Base-by-base conservation (phyloP, 2,888 invertebrate species). In the Liopterus haemorrhoidalis region DNA sequence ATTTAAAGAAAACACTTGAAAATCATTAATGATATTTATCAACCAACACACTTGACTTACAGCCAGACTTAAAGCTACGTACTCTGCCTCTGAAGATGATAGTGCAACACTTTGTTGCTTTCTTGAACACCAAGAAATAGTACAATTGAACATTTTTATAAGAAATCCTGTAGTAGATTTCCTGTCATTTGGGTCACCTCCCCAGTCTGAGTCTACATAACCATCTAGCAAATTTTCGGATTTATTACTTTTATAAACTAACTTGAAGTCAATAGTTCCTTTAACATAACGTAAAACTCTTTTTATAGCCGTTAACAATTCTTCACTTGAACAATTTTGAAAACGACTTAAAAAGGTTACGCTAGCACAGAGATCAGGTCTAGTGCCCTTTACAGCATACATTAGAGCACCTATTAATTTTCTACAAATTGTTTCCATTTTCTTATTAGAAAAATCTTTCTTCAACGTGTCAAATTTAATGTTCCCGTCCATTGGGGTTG, bases 31-130 rank as follows among this genome's bases (percentile, higher is more conserved):
- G 2, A 61, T 32, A 20, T 49, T 44, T 49, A 43, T 52, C 14
- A 59, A 24, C 58, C 62, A 59, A 28, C 59, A 41, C 5, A 54
- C 35, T 40, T 63, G 59, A n/a, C 53, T 39, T 8, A 51, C 55
- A 6, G 55, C 58, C 14, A 40, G 48, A n/a, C 54, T 51, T 15
- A 59, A 37, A 2, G 62, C 60, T 57, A 60, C 2, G 56, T 57
- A 27, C 59, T 61, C 6, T 56, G 43, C 2, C 57, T 54, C 16
- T 57, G 59, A 31, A 50, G 39, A 28, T 37, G 31, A 31, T 11
- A 31, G 6, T 4, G 31, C 31, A 11, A 8, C 31, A 11, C 15
- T 31, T 6, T 18, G 8, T 31, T 31, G 31, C 14, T 31, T 31
- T 4, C 31, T 8, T 12, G 31, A 9, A 8, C 3, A 11, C 31